These are phyloP conservation scores for Esox masquinongy DNA, from an alignment of 2,797 vertebrate genomes.

Conservation along the genomic window DNA sequence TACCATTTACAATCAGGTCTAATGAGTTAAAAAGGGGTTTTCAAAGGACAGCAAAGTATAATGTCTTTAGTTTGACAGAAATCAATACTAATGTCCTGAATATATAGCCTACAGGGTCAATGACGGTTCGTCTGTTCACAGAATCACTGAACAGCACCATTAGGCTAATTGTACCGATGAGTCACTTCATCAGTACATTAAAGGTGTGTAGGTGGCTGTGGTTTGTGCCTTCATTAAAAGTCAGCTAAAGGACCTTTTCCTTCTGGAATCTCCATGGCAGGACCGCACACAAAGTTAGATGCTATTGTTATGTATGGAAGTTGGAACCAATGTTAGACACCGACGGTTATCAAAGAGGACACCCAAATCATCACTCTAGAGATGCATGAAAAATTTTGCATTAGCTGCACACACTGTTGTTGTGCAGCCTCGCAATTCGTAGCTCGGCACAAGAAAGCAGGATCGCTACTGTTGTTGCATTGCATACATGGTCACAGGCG, in stretches of 20 bases:
- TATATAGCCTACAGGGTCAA: constrained; percentile 35
- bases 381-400: not conserved
- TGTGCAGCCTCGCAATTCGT: not conserved
- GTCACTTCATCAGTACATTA: constrained; percentile 57
- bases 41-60: constrained; percentile 25
- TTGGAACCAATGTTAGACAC: not conserved
- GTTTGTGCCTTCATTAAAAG: constrained; percentile 65
- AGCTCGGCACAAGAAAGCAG: not conserved
- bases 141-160: constrained; percentile 44
- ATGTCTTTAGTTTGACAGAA: constrained; percentile 56
- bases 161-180: constrained; percentile 69
- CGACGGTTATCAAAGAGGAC: not conserved
- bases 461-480: not conserved
- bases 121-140: constrained; percentile 44
- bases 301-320: constrained; percentile 34
- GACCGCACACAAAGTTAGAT: constrained; percentile 63
- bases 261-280: constrained; percentile 56
- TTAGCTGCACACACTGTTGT: not conserved
- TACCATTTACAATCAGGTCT: not conserved
- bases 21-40: not conserved
- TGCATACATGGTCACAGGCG: not conserved
- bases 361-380: not conserved
- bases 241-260: constrained; percentile 56
- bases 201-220: constrained; percentile 53
- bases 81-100: constrained; percentile 31